A percentile compares a stretch with the other conserved stretches of the same genome.
Evolutionary conservation across 2,888 invertebrate species (phyloP).

Genomic region (Tanytarsus gracilentus): DNA sequence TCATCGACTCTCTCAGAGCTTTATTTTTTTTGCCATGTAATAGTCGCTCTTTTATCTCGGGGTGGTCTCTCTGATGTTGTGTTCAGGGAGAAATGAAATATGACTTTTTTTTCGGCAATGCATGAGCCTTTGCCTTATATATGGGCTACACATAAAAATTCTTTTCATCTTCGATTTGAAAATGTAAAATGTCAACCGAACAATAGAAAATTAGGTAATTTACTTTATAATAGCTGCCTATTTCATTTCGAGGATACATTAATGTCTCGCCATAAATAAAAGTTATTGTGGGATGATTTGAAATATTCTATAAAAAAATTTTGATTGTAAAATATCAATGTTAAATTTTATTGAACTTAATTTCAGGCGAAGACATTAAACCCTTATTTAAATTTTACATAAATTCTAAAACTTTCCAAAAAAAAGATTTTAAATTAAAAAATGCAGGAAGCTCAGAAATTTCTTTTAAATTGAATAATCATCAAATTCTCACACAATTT

Average conservation of each 20-base stretch:
- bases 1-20: slow-evolving; percentile 24
- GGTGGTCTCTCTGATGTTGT: too few relatives aligned
- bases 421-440: too few relatives aligned
- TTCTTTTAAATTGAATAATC: slow-evolving; percentile 1
- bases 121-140: too few relatives aligned
- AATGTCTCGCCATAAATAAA: not conserved
- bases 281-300: too few relatives aligned
- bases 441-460: not conserved
- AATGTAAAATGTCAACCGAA: slow-evolving; percentile 3
- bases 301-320: too few relatives aligned
- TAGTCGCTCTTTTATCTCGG: not conserved
- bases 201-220: slow-evolving; percentile 15
- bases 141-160: slow-evolving; percentile 11
- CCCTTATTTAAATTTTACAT: too few relatives aligned
- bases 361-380: too few relatives aligned
- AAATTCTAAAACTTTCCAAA: too few relatives aligned
- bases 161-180: not conserved
- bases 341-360: too few relatives aligned
- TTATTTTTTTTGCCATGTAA: slow-evolving; percentile 26
- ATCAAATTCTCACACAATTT: not conserved
- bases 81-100: slow-evolving; percentile 17
- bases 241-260: not conserved
- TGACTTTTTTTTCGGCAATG: slow-evolving; percentile 12
- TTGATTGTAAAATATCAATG: too few relatives aligned
- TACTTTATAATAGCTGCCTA: slow-evolving; percentile 11